phyloP scores from a whole-genome alignment of 1,140 invertebrate species.

The Neodiprion lecontei region DNA sequence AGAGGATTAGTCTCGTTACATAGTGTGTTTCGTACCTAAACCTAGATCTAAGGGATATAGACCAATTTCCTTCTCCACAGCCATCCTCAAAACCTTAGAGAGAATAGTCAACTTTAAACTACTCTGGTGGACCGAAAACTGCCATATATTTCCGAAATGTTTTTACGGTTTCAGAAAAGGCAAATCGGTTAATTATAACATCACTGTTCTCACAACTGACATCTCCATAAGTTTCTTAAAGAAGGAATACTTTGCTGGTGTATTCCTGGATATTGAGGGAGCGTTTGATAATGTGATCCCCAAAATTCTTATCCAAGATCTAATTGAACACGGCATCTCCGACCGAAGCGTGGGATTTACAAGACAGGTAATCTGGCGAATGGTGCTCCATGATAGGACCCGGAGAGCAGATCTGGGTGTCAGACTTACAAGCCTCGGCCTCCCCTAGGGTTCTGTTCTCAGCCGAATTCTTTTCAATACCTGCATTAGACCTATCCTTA shows the following conservation, averaged over 20 bases:
- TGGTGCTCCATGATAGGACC: background rate
- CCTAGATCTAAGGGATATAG: background rate
- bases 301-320: slow-evolving; percentile 10
- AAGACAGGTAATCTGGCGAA: background rate
- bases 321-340: background rate
- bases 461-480: background rate
- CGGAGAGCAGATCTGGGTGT: background rate
- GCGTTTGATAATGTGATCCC: slow-evolving; percentile 21
- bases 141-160: too few relatives aligned
- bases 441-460: background rate
- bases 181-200: background rate
- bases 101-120: too few relatives aligned
- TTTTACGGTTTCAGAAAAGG: too few relatives aligned
- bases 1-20: slow-evolving; percentile 17
- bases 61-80: background rate
- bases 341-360: background rate
- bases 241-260: background rate
- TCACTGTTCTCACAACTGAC: slow-evolving; percentile 18
- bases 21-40: background rate
- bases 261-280: slow-evolving; percentile 22
- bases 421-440: background rate
- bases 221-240: slow-evolving; percentile 14
- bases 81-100: too few relatives aligned
- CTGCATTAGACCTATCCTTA: background rate
- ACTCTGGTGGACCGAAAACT: too few relatives aligned